Base-by-base conservation (phyloP, 1,140 invertebrate genomes). In the Bombus ignitus region DNA sequence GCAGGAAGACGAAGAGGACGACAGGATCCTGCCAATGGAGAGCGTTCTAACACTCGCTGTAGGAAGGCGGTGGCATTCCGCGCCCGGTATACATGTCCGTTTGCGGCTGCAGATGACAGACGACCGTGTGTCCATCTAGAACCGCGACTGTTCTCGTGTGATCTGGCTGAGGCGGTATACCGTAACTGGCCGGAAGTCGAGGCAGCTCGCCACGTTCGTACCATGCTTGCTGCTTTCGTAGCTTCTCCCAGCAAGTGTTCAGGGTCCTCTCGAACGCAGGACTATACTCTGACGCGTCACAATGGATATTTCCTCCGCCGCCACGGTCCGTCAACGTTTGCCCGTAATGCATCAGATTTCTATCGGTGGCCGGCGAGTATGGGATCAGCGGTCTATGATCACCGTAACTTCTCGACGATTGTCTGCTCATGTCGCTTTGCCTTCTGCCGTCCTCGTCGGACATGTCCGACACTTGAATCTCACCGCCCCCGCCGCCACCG, bases 81-180 rank as follows among this genome's bases (percentile, higher is more conserved):
- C 94, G 95, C 77, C 95, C 95, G 68, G 95, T 94, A 91, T 96
- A 96, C 85, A 96, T 96, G 90, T 96, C 96, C 92, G 91, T 96
- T 93, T 94, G 97, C 8, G 97, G 97, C 93, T 97, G 97, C 71
- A 98, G 94, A 90, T 98, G 97, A 92, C 97, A 98, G 22, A 98
- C 97, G 57, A 98, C 98, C 84, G 97, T 98, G 90, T 98, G 97
- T 3, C 97, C 97, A 92, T 98, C 97, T 22, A 98, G 94, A 2
- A 98, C 97, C 2, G 97, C 97, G 10, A 98, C 97, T 92, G 97
- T 96, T 95, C 96, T 95, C 95, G 96, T 93, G 91, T 97, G 95
- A 93, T 96, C 93, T 92, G 96, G 81, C 93, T 96, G 93, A 87
- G 96, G 77, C 89, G 96, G 78, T 90, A 95, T 94, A 92, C 95